Base-by-base conservation (phyloP, 2,888 invertebrate genomes). In the Lasioglossum oenotherae region DNA sequence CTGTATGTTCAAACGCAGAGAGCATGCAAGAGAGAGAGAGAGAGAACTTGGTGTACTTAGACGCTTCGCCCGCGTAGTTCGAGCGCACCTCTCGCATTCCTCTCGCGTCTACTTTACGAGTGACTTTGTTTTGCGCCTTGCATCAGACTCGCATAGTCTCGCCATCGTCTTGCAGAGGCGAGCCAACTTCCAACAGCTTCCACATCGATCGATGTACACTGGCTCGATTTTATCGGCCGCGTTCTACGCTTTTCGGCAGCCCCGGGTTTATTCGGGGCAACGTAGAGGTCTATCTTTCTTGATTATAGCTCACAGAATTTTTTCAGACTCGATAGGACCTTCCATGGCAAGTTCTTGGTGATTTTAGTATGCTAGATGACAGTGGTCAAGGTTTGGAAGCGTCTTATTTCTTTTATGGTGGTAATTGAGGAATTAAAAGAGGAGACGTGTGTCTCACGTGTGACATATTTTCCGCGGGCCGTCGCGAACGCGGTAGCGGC, bases 391-490 rank as follows among this genome's bases (percentile, higher is more conserved):
- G 4, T 16, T 46, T 46, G 46, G 46, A 46, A 16, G 46, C 46
- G 46, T 16, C 16, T 16, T 46, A 16, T 46, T 46, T 4, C 46
- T 46, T n/a, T 57, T 4, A n/a, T 12, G 4, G n/a, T 12, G 57
- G 12, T 57, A 57, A n/a, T 57, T 16, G 41, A 4, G 12, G 71
- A 77, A 80, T 85, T 69, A 85, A 57, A 57, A 12, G 67, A 64
- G 38, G n/a, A 53, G 12, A 23, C n/a, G 74, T 57, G n/a, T 53
- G 27, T 38, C 10, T 57, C 69, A 14, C 71, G 77, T 12, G 74
- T 53, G 73, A 10, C 64, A 76, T 79, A 79, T 83, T 78, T 75
- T 23, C 41, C 73, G 76, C 53, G 74, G 53, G 2, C n/a, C 23
- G 53, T n/a, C 72, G 64, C 64, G 72, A 46, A 57, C 53, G 46